phyloP scores from a whole-genome alignment of 2,797 vertebrate species.

The Hydrophis major region DNA sequence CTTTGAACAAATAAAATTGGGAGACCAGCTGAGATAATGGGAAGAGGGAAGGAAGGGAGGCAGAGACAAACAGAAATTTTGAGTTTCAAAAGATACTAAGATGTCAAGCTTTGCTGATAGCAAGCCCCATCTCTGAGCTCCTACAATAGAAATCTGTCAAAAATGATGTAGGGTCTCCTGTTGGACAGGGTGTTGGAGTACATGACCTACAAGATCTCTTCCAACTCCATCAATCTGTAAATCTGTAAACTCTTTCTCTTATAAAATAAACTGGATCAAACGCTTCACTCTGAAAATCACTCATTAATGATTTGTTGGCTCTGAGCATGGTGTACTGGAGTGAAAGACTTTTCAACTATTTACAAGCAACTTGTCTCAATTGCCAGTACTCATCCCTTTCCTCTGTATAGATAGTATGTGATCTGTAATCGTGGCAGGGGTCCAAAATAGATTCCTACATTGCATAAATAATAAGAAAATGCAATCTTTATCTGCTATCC shows the following conservation, averaged over 20 bases:
- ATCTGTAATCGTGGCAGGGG: not conserved
- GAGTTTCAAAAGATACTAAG: not conserved
- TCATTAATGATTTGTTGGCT: not conserved
- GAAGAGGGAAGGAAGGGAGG: not conserved
- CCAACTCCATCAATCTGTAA: no score
- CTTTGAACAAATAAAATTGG: not conserved
- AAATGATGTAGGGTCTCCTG: no score
- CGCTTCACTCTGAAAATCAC: not conserved
- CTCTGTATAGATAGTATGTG: not conserved
- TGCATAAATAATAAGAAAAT: not conserved
- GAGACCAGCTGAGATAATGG: not conserved
- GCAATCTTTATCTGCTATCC: not conserved
- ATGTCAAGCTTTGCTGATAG: not conserved
- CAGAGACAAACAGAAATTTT: not conserved
- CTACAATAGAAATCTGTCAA: not conserved
- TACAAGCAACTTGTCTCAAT: not conserved
- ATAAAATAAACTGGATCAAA: not conserved
- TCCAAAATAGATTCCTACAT: no score
- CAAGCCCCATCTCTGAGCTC: not conserved
- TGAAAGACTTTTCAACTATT: not conserved
- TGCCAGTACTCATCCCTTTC: not conserved
- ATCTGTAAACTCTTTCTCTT: not conserved
- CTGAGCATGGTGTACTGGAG: not conserved
- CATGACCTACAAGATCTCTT: no score
- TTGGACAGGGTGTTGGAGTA: no score